Evolutionary conservation across 2,113 vertebrate species (phyloP), one percentile per base, ranked within the genome.

Genomic region (Ptychochromis oligacanthus): DNA sequence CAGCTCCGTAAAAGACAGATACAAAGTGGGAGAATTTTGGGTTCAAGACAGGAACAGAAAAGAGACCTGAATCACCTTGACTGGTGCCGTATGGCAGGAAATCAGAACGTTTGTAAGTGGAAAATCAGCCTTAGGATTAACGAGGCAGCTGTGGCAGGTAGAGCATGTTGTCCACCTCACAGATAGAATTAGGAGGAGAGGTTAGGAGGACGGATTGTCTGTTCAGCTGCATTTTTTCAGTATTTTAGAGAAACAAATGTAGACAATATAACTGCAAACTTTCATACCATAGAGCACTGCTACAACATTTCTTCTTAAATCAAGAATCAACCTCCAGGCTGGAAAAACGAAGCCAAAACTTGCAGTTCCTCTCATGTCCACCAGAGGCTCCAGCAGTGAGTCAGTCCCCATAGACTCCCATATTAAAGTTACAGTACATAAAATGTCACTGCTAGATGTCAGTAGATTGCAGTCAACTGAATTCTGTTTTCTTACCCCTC

Each of bases 1-100:
- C 79, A 81, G 74, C 64, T 82, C 61, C 1, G n/a, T 36, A 59
- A 31, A 64, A 79, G 28, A 15, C 2, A 46, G 61, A 54, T 54
- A 52, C 2, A 1, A 59, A 20, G 43, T 36, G 80, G 55, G 20
- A 79, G 7, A 65, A 76, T 34, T 79, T 77, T 40, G 31, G 54
- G 52, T 43, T 55, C 34, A 5, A 65, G 20, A 28, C 18, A 62
- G 60, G 80, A 83, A 55, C 9, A 8, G 36, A 61, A 14, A 76
- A 46, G 10, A 52, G 65, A 28, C 6, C 9, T 28, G 65, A 28
- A 43, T 28, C 6, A 1, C 26, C 1, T 5, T 2, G 0, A 12
- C 5, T 0, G 40, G 22, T 6, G 40, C 15, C 2, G 24, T 10
- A n/a, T 17, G 13, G 20, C 12, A 11, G 62, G 59, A 46, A 80